phyloP scores from a whole-genome alignment of 2,797 vertebrate genomes.

The Botia almorhae region DNA sequence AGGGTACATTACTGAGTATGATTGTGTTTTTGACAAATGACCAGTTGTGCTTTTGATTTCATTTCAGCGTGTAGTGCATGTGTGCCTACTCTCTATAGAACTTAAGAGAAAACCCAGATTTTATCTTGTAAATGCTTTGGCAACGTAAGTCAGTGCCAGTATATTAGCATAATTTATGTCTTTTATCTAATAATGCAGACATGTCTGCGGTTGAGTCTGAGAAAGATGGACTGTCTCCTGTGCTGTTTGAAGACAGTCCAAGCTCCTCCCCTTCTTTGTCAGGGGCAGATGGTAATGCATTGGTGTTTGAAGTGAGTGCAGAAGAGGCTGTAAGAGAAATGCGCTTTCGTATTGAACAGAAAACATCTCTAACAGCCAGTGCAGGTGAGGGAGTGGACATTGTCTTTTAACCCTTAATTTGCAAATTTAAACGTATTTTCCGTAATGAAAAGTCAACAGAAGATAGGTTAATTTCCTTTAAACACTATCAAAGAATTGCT shows the following conservation, averaged over 20 bases:
- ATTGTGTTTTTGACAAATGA: neutral
- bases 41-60: too few species aligned
- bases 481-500: too few species aligned
- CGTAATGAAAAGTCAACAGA: too few species aligned
- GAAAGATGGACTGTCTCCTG: constrained; percentile 76
- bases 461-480: too few species aligned
- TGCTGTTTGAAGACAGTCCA: constrained; percentile 88
- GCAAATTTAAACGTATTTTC: neutral
- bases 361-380: constrained; percentile 92
- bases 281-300: constrained; percentile 28
- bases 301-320: constrained; percentile 87
- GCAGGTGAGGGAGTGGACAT: constrained; percentile 80
- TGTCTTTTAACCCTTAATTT: neutral
- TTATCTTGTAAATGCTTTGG: neutral
- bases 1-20: constrained; percentile 43
- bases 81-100: neutral
- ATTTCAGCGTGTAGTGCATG: neutral
- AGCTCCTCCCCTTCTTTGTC: constrained; percentile 59
- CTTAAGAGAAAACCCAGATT: neutral
- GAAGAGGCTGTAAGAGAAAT: constrained; percentile 84
- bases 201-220: constrained; percentile 47
- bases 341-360: constrained; percentile 94
- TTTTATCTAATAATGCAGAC: neutral
- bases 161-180: neutral
- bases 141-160: neutral